Evolutionary conservation across 2,797 vertebrate species (phyloP), one percentile per base, ranked within the genome.

Genomic region (Phataginus tetradactyla): DNA sequence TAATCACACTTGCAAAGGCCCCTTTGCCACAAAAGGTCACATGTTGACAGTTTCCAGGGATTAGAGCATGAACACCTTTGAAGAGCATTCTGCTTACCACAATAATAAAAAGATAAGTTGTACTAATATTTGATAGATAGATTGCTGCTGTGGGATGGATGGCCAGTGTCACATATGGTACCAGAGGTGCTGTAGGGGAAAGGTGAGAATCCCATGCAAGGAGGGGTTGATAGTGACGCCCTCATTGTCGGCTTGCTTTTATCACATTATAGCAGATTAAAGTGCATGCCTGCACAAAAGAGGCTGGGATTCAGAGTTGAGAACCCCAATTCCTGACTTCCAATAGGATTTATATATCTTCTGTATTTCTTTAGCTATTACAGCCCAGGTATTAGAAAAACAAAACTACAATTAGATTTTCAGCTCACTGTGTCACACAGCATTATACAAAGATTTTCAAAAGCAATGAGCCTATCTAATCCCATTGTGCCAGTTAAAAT

Each of bases 341-440:
- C 49, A 27, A 66, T 69, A 69, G 20, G 51, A 37, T 5, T 17
- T 71, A 15, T 6, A 14, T 6, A 34, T 34, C 37, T 72, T 83
- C 45, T 12, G 53, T 12, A 10, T n/a, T 71, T 69, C 72, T 45
- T 86, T 32, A 57, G 37, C 55, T 85, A 20, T 53, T 39, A 23
- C 9, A 39, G 2, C 57, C 42, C 72, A 92, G 37, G 32, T 63
- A 34, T 45, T 88, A n/a, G 94, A 57, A 96, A 59, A 66, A 34
- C 27, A 78, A 63, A 95, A 66, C n/a, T 61, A 96, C 79, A 84
- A 61, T 42, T 49, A 51, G 37, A 66, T 27, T 83, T 92, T 72
- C 59, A 5, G 74, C 49, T 92, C 27, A 23, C 29, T 49, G 10
- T 45, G 6, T 78, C 61, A 68, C 71, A 42, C 79, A 85, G 23